A percentile compares a stretch with the other conserved stretches of the same genome.
Conservation (phyloP, 2,113 vertebrate genomes). For the Felis chaus region DNA sequence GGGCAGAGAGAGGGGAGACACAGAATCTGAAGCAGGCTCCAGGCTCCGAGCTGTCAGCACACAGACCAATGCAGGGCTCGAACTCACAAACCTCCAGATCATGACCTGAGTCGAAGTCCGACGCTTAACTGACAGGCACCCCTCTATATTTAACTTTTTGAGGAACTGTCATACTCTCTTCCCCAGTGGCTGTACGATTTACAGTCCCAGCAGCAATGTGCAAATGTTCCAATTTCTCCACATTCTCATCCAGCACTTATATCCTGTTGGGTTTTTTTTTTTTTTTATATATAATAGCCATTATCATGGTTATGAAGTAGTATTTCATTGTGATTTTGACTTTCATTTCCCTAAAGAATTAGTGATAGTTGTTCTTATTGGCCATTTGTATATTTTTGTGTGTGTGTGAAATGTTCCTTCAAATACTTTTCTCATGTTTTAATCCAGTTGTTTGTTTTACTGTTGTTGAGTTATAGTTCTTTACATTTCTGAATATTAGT, state of each 20-base stretch:
- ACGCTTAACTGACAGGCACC: too few species aligned
- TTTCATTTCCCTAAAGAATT: neutral
- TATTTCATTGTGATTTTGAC: neutral
- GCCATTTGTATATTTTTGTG: neutral
- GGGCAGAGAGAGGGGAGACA: too few species aligned
- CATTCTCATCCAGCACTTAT: neutral
- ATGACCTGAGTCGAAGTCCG: too few species aligned
- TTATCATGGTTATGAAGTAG: neutral
- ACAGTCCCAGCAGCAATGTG: neutral
- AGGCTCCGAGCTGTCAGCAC: too few species aligned
- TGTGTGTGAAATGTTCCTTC: neutral
- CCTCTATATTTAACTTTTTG: neutral
- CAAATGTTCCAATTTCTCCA: neutral
- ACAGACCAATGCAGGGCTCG: too few species aligned
- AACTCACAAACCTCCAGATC: too few species aligned
- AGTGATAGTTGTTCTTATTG: neutral
- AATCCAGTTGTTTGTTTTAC: neutral
- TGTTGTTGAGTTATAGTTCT: neutral
- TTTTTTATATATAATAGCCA: neutral
- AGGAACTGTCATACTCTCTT: neutral
- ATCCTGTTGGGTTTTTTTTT: neutral
- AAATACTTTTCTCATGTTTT: neutral
- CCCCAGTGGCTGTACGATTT: neutral
- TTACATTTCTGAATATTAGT: neutral
- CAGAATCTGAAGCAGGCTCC: too few species aligned